Evolutionary conservation across 2,797 vertebrate species (phyloP).

Genomic region (Cyprinodon diabolis): DNA sequence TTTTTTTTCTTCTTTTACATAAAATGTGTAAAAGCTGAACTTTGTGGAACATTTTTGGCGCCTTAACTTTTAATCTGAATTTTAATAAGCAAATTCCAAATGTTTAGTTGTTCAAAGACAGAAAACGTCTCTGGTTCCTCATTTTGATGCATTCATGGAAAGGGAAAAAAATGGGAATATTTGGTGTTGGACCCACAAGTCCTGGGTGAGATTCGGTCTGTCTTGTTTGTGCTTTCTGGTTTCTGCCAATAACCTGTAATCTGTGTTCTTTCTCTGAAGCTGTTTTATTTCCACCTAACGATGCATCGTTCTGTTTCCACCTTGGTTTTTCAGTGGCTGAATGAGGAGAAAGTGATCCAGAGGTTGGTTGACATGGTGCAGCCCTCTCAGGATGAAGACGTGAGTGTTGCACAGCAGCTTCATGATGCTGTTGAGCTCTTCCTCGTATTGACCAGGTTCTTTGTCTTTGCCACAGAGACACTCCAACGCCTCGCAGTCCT

Average conservation of each 20-base stretch:
- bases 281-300: background rate
- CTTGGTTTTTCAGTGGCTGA: constrained; percentile 88
- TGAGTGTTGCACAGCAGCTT: constrained; percentile 75
- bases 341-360: constrained; percentile 97
- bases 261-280: background rate
- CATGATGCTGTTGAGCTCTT: background rate
- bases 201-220: no score
- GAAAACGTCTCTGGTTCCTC: background rate
- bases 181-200: no score
- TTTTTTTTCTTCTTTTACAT: no score
- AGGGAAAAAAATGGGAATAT: no score
- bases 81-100: no score
- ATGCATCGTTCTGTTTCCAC: background rate
- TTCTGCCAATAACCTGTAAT: background rate
- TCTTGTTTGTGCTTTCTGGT: no score
- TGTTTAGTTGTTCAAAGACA: background rate
- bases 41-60: background rate
- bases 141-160: background rate
- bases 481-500: constrained; percentile 97
- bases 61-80: no score
- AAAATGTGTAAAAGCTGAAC: background rate
- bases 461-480: constrained; percentile 84
- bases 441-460: background rate
- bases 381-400: constrained; percentile 97
- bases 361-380: constrained; percentile 96